Evolutionary conservation across 2,888 invertebrate species (phyloP).

Genomic region (Amphipoea oculea): DNA sequence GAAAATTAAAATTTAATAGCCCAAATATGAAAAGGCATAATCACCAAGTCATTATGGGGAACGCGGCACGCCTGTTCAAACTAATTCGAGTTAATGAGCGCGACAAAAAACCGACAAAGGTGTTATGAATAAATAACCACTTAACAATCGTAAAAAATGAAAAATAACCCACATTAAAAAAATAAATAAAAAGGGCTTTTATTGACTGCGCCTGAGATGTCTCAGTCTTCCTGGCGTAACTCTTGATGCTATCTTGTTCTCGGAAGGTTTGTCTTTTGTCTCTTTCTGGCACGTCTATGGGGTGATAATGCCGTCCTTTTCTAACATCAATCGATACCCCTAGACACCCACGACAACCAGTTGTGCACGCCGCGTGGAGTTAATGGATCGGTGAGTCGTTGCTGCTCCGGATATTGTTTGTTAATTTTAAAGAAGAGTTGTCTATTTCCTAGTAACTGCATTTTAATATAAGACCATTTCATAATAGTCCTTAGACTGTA

Average conservation of each 20-base stretch:
- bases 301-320: conserved; percentile 71
- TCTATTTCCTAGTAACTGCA: too few species aligned
- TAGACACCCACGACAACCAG: conserved; percentile 83
- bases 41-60: conserved; percentile 62
- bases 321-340: conserved; percentile 84
- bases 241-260: conserved; percentile 89
- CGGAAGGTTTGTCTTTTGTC: conserved; percentile 79
- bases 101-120: conserved; percentile 87
- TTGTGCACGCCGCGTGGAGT: conserved; percentile 73
- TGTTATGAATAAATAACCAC: conserved; percentile 88
- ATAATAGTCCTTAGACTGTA: not conserved
- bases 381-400: conserved; percentile 71
- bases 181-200: conserved; percentile 74
- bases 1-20: conserved; percentile 58
- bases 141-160: conserved; percentile 77
- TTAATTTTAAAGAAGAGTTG: not conserved
- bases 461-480: not conserved
- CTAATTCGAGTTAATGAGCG: conserved; percentile 84
- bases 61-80: conserved; percentile 74
- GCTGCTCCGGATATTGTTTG: conserved; percentile 24
- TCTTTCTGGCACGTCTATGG: conserved; percentile 61
- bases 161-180: conserved; percentile 53
- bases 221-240: conserved; percentile 82
- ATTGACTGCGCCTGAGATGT: conserved; percentile 85
- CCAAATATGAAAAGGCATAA: conserved; percentile 65